Evolutionary conservation across 35 echinoderm and acorn worm species (phyloP).

Genomic region (Ptychodera flava): DNA sequence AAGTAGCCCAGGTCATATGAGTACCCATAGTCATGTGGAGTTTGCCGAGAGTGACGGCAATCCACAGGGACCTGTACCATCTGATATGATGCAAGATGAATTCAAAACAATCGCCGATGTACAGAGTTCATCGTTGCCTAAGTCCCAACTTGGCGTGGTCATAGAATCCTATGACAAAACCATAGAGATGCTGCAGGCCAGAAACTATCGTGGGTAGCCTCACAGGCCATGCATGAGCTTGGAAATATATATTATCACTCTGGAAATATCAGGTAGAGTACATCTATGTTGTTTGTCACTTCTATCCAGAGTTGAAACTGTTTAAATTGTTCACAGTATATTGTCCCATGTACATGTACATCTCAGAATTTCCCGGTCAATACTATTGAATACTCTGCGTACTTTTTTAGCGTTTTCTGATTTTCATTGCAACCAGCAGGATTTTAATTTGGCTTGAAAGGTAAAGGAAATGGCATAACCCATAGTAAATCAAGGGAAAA

Average conservation of each 20-base stretch:
- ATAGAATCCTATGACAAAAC: constrained; percentile 91
- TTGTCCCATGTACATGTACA: no score
- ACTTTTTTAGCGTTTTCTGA: no score
- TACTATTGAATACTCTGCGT: no score
- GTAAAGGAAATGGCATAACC: no score
- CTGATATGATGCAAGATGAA: constrained; percentile 65
- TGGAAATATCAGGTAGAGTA: constrained; percentile 86
- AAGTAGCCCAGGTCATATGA: background rate
- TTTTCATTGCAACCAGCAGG: no score
- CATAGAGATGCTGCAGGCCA: constrained; percentile 91
- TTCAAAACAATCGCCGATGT: constrained; percentile 57
- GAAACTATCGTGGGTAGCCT: constrained; percentile 78
- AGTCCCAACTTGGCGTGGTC: constrained; percentile 82
- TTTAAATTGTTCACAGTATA: no score
- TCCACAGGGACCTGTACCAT: constrained; percentile 65
- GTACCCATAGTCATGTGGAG: constrained; percentile 61
- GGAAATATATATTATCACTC: constrained; percentile 92
- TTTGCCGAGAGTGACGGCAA: constrained; percentile 89
- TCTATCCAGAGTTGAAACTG: no score
- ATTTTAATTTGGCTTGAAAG: no score
- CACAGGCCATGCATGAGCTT: constrained; percentile 97
- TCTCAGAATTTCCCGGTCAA: no score
- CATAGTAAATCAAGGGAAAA: no score
- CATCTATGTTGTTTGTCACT: no score
- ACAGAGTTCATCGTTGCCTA: constrained; percentile 77